Evolutionary conservation across 2,113 vertebrate species (phyloP).

Genomic region (Cricetomys ansorgei): DNA sequence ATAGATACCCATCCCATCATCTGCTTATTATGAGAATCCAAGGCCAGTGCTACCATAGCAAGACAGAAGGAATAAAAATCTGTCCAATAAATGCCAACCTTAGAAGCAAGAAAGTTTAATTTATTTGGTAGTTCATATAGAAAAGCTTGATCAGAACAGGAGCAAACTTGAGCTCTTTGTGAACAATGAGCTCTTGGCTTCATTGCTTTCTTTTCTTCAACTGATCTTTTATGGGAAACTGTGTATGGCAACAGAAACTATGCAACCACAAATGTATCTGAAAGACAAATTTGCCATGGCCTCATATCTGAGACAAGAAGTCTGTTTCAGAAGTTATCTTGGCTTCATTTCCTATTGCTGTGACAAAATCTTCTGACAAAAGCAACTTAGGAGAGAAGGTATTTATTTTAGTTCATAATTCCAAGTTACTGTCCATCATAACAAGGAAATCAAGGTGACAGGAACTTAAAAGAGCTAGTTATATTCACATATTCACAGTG

Average conservation of each 20-base stretch:
- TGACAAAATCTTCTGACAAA: background rate
- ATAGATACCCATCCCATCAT: background rate
- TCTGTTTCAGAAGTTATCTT: background rate
- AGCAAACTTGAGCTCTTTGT: background rate
- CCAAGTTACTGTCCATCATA: background rate
- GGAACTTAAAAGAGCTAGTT: too few relatives aligned
- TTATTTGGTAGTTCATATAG: background rate
- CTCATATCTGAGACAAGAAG: background rate
- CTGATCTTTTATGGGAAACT: background rate
- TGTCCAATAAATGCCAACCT: background rate
- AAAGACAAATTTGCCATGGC: background rate
- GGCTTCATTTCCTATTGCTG: background rate
- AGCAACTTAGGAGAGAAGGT: background rate
- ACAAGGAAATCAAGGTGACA: background rate
- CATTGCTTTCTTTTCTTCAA: background rate
- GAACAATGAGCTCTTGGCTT: background rate
- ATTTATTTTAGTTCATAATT: background rate
- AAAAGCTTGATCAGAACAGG: background rate
- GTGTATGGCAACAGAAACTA: background rate
- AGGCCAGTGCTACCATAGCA: background rate
- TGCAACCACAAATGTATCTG: background rate
- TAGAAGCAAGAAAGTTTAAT: background rate
- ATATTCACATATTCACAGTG: background rate
- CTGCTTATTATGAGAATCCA: background rate
- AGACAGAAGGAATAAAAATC: background rate